A percentile compares a stretch with the other conserved stretches of the same genome.
Conservation (phyloP, 2,797 vertebrate genomes). For the Hoplostethus atlanticus region DNA sequence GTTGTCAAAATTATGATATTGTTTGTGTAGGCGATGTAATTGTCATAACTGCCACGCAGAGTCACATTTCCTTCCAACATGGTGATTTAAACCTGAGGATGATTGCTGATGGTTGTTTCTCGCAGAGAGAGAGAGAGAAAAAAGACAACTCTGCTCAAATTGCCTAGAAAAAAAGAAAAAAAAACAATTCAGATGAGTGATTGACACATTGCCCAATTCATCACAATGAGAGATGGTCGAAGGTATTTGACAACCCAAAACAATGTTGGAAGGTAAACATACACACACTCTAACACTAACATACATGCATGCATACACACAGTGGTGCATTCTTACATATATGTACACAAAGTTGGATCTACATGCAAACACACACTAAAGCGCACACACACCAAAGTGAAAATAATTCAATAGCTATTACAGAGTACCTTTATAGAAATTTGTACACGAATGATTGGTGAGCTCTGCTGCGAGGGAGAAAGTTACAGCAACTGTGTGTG, state of each 20-base stretch:
- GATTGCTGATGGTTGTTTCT: slow-evolving; percentile 66
- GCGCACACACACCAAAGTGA: slow-evolving; percentile 40
- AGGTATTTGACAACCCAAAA: slow-evolving; percentile 72
- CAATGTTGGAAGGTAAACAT: slow-evolving; percentile 69
- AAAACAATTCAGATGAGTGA: slow-evolving; percentile 79
- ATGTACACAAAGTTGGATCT: slow-evolving; percentile 5
- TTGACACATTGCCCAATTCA: slow-evolving; percentile 76
- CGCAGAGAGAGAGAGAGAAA: slow-evolving; percentile 5
- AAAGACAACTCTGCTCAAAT: slow-evolving; percentile 61
- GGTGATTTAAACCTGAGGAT: slow-evolving; percentile 65
- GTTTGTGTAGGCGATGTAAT: slow-evolving; percentile 34
- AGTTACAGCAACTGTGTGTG: slow-evolving; percentile 52
- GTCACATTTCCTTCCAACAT: slow-evolving; percentile 44
- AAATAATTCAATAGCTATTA: slow-evolving; percentile 72
- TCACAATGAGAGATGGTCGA: slow-evolving; percentile 77
- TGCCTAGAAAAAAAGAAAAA: slow-evolving; percentile 67
- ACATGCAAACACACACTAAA: slow-evolving; percentile 11
- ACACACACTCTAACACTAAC: slow-evolving; percentile 53
- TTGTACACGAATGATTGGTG: slow-evolving; percentile 74
- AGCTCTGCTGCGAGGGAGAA: slow-evolving; percentile 56
- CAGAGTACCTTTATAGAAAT: slow-evolving; percentile 69
- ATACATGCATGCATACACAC: slow-evolving; percentile 7
- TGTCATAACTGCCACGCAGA: slow-evolving; percentile 47
- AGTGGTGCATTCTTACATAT: neutral
- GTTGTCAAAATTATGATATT: slow-evolving; percentile 40